Percentiles rank a stretch among this genome's conserved stretches.
phyloP scores from a whole-genome alignment of 2,888 invertebrate genomes.

The Pachydiplax longipennis region DNA sequence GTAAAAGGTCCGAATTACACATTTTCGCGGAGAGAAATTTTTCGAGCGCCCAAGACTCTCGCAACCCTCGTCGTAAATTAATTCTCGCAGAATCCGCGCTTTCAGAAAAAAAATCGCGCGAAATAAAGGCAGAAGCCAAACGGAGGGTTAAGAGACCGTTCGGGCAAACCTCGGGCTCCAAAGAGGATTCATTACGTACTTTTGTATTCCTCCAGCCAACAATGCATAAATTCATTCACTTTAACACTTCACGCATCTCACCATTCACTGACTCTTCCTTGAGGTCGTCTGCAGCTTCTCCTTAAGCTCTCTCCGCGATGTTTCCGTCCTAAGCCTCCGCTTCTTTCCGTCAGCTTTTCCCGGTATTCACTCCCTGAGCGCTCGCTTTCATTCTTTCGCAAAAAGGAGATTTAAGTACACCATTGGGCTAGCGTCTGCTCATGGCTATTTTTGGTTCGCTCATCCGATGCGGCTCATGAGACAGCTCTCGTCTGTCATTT shows the following conservation, averaged over 20 bases:
- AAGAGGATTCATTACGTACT: neutral
- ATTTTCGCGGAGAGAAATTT: neutral
- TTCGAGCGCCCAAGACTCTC: neutral
- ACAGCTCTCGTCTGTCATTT: too few relatives aligned
- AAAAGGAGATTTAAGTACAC: too few relatives aligned
- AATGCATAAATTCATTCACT: neutral
- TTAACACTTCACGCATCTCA: neutral
- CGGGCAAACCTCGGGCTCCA: neutral
- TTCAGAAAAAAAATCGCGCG: neutral
- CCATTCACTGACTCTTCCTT: neutral
- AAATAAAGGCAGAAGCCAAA: neutral
- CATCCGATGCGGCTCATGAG: too few relatives aligned
- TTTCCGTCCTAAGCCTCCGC: too few relatives aligned
- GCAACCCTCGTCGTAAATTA: neutral
- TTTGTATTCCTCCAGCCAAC: neutral
- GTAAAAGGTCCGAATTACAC: neutral
- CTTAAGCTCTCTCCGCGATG: neutral
- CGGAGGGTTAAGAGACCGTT: neutral
- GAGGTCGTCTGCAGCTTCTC: neutral
- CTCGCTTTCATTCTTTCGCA: too few relatives aligned
- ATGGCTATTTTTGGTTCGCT: too few relatives aligned
- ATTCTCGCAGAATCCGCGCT: neutral
- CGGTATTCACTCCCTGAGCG: too few relatives aligned
- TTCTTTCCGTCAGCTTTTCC: too few relatives aligned
- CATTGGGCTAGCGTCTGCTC: too few relatives aligned